Percentiles rank a stretch among this genome's conserved stretches.
Conservation (phyloP, 2,797 vertebrate genomes). For the Mustela erminea region DNA sequence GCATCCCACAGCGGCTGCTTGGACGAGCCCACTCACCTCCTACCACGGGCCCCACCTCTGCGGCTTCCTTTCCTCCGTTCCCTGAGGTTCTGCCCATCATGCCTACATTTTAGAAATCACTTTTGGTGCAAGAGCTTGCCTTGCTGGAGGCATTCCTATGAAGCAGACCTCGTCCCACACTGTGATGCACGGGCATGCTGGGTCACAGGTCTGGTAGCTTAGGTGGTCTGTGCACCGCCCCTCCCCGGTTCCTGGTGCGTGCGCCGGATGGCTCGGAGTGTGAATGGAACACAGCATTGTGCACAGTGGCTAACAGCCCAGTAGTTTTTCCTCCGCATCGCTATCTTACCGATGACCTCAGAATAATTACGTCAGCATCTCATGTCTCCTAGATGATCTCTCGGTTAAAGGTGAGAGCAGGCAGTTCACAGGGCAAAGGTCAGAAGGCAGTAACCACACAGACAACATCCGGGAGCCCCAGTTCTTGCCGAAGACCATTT, state of each 20-base stretch:
- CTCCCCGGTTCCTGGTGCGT: accelerated
- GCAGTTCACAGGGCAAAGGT: neutral
- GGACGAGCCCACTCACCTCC: accelerated
- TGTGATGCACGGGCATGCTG: accelerated
- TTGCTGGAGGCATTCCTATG: accelerated
- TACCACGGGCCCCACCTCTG: accelerated
- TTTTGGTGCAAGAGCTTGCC: too few relatives aligned
- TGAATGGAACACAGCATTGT: accelerated
- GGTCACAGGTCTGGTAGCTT: neutral
- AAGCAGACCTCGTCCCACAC: neutral
- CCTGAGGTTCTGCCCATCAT: neutral
- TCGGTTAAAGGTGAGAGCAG: neutral
- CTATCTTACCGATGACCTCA: too few relatives aligned
- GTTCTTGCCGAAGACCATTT: accelerated
- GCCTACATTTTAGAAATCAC: neutral
- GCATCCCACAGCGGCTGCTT: accelerated
- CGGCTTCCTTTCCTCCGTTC: neutral
- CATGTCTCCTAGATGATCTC: neutral
- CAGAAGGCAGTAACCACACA: neutral
- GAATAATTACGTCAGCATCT: accelerated
- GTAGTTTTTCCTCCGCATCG: neutral
- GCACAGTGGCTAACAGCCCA: neutral
- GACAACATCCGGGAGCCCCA: accelerated
- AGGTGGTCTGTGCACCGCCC: accelerated
- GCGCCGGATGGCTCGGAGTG: accelerated